Conservation (phyloP, 2,888 invertebrate genomes). For the Nephrocerus scutellatus region DNA sequence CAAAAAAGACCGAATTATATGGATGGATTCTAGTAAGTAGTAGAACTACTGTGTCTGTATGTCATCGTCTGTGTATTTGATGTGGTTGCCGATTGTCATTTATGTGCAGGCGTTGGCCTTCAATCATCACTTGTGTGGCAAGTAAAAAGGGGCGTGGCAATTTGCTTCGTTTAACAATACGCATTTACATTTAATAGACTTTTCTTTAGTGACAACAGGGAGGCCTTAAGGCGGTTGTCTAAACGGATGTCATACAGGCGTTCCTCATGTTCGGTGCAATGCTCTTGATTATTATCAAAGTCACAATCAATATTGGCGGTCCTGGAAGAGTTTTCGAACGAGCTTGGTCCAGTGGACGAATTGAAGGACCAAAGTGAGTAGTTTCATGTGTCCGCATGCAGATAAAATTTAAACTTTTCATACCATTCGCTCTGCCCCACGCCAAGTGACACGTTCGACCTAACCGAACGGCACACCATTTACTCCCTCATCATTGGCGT, state of each 20-base stretch:
- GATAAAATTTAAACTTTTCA: no score
- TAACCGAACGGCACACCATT: slow-evolving; percentile 65
- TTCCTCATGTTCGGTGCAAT: slow-evolving; percentile 63
- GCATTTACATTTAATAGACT: no score
- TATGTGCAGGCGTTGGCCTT: slow-evolving; percentile 68
- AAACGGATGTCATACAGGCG: slow-evolving; percentile 67
- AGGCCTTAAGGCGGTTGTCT: slow-evolving; percentile 62
- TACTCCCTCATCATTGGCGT: slow-evolving; percentile 67
- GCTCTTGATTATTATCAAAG: slow-evolving; percentile 58
- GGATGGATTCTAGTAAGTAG: no score
- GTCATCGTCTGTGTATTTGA: slow-evolving; percentile 52
- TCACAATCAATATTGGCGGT: slow-evolving; percentile 60
- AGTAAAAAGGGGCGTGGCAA: no score
- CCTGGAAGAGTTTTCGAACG: slow-evolving; percentile 52
- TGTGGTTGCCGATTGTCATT: slow-evolving; percentile 66
- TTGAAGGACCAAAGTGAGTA: slow-evolving; percentile 57
- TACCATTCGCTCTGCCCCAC: background rate
- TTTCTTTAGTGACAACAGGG: slow-evolving; percentile 50
- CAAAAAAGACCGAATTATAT: no score
- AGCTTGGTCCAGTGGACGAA: slow-evolving; percentile 54
- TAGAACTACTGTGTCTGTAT: no score
- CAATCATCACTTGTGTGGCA: slow-evolving; percentile 69
- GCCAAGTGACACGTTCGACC: slow-evolving; percentile 57
- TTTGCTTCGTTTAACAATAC: no score
- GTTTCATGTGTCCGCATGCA: no score